Percentiles rank a stretch among this genome's conserved stretches.
Conservation (phyloP, 2,797 vertebrate species). For the Neopelma chrysocephalum region DNA sequence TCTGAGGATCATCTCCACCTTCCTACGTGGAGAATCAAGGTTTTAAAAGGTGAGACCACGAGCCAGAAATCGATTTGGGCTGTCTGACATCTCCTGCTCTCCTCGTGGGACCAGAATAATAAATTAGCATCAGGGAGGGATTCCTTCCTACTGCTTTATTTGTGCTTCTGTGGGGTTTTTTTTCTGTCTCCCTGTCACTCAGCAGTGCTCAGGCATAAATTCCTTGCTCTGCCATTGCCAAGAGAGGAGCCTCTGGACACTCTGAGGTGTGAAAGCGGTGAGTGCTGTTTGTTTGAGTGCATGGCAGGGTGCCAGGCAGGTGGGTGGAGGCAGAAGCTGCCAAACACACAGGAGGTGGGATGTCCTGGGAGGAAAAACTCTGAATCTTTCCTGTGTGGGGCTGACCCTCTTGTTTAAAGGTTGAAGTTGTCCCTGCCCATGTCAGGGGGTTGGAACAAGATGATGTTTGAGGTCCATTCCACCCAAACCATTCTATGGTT, state of each 20-base stretch:
- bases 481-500: neutral
- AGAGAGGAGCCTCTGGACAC: neutral
- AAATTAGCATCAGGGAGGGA: neutral
- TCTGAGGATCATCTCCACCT: neutral
- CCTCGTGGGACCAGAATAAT: neutral
- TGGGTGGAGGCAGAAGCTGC: neutral
- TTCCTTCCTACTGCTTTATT: neutral
- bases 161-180: neutral
- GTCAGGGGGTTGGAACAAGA: neutral
- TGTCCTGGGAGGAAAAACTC: neutral
- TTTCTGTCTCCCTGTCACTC: neutral
- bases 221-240: neutral
- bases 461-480: neutral
- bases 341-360: neutral
- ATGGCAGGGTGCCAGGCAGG: neutral
- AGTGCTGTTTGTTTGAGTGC: neutral
- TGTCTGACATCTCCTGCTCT: neutral
- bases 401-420: neutral
- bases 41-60: neutral
- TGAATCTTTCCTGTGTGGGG: neutral
- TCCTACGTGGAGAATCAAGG: neutral
- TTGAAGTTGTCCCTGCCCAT: neutral
- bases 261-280: neutral
- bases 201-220: neutral
- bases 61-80: neutral